phyloP scores from a whole-genome alignment of 2,113 vertebrate species.

The Paraplagusia blochii region DNA sequence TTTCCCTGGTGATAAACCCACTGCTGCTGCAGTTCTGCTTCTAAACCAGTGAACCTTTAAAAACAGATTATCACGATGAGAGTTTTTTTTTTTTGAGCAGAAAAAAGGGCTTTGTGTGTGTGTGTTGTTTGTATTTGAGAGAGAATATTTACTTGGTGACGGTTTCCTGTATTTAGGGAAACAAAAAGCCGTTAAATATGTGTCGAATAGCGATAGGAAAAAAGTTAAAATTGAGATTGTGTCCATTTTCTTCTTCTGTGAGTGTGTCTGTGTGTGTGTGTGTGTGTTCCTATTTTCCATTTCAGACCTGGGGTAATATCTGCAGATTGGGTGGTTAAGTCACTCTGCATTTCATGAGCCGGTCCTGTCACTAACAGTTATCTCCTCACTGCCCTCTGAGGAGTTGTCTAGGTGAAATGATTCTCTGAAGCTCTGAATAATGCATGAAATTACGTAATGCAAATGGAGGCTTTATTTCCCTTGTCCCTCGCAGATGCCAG shows the following conservation, averaged over 20 bases:
- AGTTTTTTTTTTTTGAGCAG: conserved; percentile 8
- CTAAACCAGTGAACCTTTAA: conserved; percentile 29
- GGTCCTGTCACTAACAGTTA: conserved; percentile 67
- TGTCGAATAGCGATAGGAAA: conserved; percentile 29
- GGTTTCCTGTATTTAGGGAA: conserved; percentile 10
- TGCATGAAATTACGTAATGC: conserved; percentile 77
- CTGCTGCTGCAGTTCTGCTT: conserved; percentile 23
- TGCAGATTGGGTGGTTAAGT: conserved; percentile 70
- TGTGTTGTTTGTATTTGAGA: conserved; percentile 1
- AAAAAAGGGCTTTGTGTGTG: conserved; percentile 6
- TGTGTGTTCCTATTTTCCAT: conserved; percentile 49
- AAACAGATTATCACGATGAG: conserved; percentile 32
- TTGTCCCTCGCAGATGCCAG: conserved; percentile 38
- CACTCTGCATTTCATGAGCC: conserved; percentile 72
- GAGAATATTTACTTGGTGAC: conserved; percentile 11
- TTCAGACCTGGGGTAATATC: conserved; percentile 56
- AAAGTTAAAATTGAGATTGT: conserved; percentile 25
- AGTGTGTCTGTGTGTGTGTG: conserved; percentile 21
- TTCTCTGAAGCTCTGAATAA: conserved; percentile 69
- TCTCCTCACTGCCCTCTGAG: conserved; percentile 63
- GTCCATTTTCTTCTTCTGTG: conserved; percentile 9
- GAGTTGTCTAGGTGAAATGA: conserved; percentile 66
- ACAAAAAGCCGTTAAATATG: conserved; percentile 26
- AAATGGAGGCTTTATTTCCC: conserved; percentile 70
- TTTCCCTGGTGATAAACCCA: conserved; percentile 26